phyloP scores from a whole-genome alignment of 2,113 vertebrate genomes.

The Larimichthys polyactis region DNA sequence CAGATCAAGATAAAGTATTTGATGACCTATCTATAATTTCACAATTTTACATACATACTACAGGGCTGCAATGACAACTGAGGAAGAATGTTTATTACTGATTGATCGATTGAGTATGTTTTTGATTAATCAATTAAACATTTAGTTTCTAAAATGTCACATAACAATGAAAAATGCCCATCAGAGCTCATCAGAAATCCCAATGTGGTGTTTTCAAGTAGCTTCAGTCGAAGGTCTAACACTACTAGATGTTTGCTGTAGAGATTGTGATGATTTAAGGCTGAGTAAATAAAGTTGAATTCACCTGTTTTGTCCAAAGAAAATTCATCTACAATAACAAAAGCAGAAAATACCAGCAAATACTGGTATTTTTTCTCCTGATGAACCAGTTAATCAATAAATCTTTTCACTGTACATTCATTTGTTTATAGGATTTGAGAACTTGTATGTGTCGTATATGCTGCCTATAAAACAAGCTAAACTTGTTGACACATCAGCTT shows the following conservation, averaged over 20 bases:
- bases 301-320: neutral
- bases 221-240: neutral
- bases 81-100: neutral
- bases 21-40: neutral
- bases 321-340: neutral
- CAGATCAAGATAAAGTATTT: neutral
- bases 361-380: neutral
- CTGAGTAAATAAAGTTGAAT: neutral
- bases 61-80: neutral
- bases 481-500: slow-evolving; percentile 60
- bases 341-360: neutral
- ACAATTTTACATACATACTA: neutral
- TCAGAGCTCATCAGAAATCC: no score
- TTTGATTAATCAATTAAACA: neutral
- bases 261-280: neutral
- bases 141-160: neutral
- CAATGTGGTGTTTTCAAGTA: neutral
- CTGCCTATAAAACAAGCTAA: rapidly evolving
- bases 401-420: neutral
- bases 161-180: neutral
- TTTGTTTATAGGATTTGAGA: neutral
- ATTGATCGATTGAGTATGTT: no score
- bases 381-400: neutral
- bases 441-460: neutral
- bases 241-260: no score